Conservation (phyloP, 2,797 vertebrate species). For the Potorous gilbertii region DNA sequence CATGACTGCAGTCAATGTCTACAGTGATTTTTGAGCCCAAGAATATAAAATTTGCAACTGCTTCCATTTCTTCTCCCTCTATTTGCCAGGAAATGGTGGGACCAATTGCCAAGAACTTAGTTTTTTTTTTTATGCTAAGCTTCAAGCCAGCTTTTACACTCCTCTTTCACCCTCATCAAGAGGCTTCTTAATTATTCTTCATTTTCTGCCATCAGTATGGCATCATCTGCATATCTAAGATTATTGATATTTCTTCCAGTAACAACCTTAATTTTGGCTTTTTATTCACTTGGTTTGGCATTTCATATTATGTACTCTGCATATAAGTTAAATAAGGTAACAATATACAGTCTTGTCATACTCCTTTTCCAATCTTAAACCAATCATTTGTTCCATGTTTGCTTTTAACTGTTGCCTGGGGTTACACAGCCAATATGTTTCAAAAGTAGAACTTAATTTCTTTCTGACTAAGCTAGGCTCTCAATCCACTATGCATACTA, state of each 20-base stretch:
- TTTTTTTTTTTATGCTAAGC: background rate
- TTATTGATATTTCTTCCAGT: background rate
- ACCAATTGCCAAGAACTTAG: background rate
- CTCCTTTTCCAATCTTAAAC: background rate
- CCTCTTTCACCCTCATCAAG: background rate
- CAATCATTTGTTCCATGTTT: background rate
- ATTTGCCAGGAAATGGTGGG: background rate
- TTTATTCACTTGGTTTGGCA: background rate
- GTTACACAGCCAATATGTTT: background rate
- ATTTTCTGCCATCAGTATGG: background rate
- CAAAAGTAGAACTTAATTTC: background rate
- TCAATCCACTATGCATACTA: background rate
- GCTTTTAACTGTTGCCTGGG: background rate
- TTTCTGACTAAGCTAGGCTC: background rate
- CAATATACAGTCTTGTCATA: background rate
- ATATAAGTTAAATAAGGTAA: background rate
- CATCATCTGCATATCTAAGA: background rate
- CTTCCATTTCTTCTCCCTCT: background rate
- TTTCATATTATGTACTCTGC: background rate
- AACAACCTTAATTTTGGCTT: background rate
- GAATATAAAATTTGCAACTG: background rate
- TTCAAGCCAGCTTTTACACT: background rate
- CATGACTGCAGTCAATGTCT: background rate
- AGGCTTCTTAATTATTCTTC: background rate
- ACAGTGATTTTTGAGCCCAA: background rate